Evolutionary conservation across 2,888 invertebrate species (phyloP).

Genomic region (Chymomyza caudatula): DNA sequence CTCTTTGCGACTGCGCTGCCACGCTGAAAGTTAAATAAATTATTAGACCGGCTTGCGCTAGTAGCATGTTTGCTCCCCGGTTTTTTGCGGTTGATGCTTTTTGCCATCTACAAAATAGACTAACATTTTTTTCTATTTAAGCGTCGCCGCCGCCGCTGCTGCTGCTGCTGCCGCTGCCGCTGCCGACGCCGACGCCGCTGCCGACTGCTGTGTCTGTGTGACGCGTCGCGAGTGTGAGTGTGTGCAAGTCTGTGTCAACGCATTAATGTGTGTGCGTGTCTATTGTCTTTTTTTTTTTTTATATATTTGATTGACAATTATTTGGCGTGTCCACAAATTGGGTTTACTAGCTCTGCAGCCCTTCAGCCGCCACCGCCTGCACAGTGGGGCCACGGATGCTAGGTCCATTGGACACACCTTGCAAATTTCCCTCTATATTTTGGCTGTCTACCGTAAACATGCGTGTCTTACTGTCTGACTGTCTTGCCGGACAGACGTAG

Average conservation of each 20-base stretch:
- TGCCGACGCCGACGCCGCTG: no score
- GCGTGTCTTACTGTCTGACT: background rate
- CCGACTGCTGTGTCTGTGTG: background rate
- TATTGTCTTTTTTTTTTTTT: background rate
- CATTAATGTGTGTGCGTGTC: background rate
- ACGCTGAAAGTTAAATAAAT: background rate
- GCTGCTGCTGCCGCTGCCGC: no score
- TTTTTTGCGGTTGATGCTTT: background rate
- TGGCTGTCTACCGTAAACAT: background rate
- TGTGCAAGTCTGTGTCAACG: background rate
- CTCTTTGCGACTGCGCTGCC: background rate
- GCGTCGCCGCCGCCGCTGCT: no score
- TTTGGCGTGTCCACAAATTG: slow-evolving; percentile 4
- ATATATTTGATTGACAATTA: slow-evolving; percentile 1
- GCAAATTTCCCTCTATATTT: slow-evolving; percentile 3
- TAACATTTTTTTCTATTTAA: background rate
- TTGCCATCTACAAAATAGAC: background rate
- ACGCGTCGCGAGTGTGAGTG: background rate
- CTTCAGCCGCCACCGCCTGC: background rate
- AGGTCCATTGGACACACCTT: slow-evolving; percentile 5
- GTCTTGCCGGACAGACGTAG: background rate
- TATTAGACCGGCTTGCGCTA: background rate
- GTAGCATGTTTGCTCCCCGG: background rate
- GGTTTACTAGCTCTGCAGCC: background rate
- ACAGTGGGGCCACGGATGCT: background rate